Percentiles rank a stretch among this genome's conserved stretches.
Conservation (phyloP, 2,113 vertebrate species). For the Recurvirostra avosetta region DNA sequence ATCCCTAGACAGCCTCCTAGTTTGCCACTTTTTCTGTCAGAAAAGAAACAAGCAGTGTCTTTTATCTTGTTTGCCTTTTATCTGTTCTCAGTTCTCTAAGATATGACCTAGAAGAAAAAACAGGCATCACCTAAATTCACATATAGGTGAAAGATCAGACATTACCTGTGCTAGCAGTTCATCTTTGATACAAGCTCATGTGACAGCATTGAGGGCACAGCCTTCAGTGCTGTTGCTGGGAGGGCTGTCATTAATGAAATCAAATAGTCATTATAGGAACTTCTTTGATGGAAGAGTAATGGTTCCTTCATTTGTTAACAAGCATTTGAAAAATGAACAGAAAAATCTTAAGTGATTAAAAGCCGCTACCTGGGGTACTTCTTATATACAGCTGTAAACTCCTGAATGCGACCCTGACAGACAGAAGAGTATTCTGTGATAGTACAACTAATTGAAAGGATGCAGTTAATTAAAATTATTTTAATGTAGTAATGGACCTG, state of each 20-base stretch:
- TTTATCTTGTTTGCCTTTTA: constrained; percentile 5
- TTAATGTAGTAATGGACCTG: background rate
- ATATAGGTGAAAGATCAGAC: background rate
- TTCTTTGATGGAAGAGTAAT: background rate
- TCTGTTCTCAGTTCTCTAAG: background rate
- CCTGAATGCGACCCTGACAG: background rate
- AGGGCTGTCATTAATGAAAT: background rate
- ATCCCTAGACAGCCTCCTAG: background rate
- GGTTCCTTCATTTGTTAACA: background rate
- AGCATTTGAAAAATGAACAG: background rate
- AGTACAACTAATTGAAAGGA: background rate
- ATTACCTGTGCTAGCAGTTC: background rate
- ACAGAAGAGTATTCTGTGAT: background rate
- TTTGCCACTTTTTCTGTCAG: background rate
- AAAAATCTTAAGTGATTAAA: background rate
- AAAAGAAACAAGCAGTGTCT: background rate
- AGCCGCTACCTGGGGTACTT: background rate
- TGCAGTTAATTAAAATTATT: background rate
- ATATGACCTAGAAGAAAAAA: background rate
- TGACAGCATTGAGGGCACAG: background rate
- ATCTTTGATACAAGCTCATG: background rate
- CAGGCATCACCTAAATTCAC: background rate
- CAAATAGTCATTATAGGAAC: rapidly evolving
- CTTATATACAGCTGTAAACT: background rate
- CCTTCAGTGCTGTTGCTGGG: background rate